Percentiles rank a stretch among this genome's conserved stretches.
These are phyloP conservation scores for Bombus fervidus DNA, from an alignment of 1,140 invertebrate species.

Conservation along the genomic window DNA sequence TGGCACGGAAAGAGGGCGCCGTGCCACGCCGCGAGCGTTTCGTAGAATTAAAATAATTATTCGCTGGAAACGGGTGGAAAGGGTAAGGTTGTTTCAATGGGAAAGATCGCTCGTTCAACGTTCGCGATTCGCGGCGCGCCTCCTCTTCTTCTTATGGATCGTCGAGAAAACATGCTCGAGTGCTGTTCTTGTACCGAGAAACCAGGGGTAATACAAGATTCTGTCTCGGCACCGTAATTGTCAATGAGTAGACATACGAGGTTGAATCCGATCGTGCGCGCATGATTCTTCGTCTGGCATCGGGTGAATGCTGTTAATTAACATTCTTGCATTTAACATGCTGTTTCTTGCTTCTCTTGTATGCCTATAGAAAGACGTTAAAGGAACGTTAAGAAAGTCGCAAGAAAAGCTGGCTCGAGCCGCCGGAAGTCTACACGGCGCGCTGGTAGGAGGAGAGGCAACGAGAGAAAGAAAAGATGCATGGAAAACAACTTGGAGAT, in stretches of 20 bases:
- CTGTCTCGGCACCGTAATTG: background rate
- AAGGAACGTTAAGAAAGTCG: background rate
- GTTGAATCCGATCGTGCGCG: conserved; percentile 2
- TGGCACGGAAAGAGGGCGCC: background rate
- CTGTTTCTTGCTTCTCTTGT: background rate
- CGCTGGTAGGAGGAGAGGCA: too few relatives aligned
- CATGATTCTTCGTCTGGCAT: background rate
- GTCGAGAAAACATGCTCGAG: conserved; percentile 2
- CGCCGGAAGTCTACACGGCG: background rate
- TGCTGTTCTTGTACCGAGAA: background rate
- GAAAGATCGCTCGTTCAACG: background rate
- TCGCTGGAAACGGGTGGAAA: conserved; percentile 9
- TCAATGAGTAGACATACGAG: background rate
- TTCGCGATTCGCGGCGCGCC: background rate
- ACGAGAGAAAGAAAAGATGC: too few relatives aligned
- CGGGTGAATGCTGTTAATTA: conserved; percentile 19
- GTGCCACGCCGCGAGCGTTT: conserved; percentile 1
- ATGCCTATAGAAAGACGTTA: background rate
- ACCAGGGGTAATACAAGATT: too few relatives aligned
- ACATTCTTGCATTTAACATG: background rate
- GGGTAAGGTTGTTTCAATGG: conserved; percentile 1
- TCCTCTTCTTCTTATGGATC: background rate
- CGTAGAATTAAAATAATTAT: conserved; percentile 42
- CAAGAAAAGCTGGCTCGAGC: background rate
- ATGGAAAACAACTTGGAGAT: too few relatives aligned